phyloP scores from a whole-genome alignment of 2,113 vertebrate species.

The Tachycineta bicolor region DNA sequence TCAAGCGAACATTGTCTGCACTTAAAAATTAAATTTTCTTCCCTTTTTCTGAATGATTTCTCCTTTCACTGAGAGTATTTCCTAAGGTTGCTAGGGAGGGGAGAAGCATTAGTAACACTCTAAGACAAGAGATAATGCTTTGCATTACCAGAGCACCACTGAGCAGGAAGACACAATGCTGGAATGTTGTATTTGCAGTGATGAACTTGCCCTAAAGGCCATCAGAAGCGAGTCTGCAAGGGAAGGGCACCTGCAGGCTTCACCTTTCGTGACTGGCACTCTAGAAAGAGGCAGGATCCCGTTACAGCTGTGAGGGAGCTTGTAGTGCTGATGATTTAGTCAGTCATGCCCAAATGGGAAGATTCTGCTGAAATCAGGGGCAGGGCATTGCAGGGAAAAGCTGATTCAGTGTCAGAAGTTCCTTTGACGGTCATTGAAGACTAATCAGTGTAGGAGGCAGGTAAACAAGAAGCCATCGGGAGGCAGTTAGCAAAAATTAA shows the following conservation, averaged over 20 bases:
- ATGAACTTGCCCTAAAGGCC: neutral
- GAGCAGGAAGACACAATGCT: neutral
- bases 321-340: neutral
- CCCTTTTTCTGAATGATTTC: neutral
- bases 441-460: neutral
- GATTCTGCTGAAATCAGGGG: neutral
- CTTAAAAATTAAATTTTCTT: neutral
- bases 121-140: neutral
- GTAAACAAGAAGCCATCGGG: neutral
- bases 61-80: neutral
- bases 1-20: neutral
- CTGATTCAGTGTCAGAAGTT: neutral
- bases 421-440: neutral
- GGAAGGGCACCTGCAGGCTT: neutral
- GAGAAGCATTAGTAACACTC: neutral
- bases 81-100: neutral
- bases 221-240: neutral
- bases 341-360: neutral
- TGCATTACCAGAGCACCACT: neutral
- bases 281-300: neutral
- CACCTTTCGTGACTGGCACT: neutral
- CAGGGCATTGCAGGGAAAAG: neutral
- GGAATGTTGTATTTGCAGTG: neutral
- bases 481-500: neutral
- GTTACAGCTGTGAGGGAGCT: neutral